phyloP scores from a whole-genome alignment of 1,140 invertebrate species.

The Steinernema khuongi region DNA sequence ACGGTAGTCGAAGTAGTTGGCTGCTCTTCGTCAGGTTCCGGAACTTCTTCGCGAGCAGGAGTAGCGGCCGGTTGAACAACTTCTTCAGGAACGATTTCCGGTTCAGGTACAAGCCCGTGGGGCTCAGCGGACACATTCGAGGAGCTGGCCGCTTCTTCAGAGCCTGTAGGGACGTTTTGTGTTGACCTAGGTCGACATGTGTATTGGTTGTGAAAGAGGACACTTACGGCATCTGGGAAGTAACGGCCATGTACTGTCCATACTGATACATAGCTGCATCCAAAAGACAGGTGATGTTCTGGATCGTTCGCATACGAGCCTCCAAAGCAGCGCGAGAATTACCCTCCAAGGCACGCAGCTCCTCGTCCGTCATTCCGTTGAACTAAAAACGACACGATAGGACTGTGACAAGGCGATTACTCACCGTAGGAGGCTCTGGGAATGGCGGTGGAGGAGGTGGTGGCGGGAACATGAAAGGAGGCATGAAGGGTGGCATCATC shows the following conservation, averaged over 20 bases:
- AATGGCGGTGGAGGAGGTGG: slow-evolving; percentile 64
- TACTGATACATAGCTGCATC: slow-evolving; percentile 81
- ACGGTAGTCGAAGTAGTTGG: neutral
- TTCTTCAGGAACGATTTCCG: no score
- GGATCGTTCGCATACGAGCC: slow-evolving; percentile 76
- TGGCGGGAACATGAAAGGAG: slow-evolving; percentile 48
- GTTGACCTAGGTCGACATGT: neutral
- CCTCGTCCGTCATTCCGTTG: slow-evolving; percentile 69
- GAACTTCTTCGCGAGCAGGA: neutral
- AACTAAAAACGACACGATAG: slow-evolving; percentile 26
- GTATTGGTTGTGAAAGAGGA: no score
- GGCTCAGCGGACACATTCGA: no score
- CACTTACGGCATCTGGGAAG: no score
- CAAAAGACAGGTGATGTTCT: slow-evolving; percentile 78
- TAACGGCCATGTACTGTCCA: slow-evolving; percentile 73
- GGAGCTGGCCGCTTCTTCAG: no score
- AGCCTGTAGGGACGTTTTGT: neutral
- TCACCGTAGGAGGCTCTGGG: slow-evolving; percentile 40
- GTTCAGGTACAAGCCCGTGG: no score
- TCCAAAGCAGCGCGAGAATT: slow-evolving; percentile 77
- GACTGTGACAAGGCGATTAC: neutral
- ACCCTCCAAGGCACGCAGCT: slow-evolving; percentile 80
- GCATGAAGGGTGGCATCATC: slow-evolving; percentile 27
- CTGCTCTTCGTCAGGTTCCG: neutral
- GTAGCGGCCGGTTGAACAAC: neutral